Evolutionary conservation across 2,113 vertebrate genomes (phyloP).

Genomic region (Ptilorrhoa leucosticta): DNA sequence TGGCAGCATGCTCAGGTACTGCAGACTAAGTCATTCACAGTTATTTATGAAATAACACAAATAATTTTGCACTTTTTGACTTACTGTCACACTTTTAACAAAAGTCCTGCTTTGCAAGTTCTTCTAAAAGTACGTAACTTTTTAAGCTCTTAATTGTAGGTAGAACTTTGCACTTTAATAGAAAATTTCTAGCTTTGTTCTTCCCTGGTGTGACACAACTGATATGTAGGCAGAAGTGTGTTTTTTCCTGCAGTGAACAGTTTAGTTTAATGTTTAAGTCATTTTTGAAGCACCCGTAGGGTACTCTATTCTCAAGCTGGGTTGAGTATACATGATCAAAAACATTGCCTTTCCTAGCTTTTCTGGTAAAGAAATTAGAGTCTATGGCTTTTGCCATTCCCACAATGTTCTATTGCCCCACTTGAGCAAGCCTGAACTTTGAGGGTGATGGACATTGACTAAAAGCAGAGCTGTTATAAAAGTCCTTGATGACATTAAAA

Average conservation of each 20-base stretch:
- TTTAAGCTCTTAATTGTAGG: background rate
- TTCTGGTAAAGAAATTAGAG: background rate
- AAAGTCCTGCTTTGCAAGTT: background rate
- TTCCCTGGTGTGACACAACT: background rate
- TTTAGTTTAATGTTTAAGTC: background rate
- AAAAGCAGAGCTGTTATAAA: background rate
- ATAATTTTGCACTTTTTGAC: background rate
- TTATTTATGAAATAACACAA: background rate
- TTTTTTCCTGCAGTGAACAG: background rate
- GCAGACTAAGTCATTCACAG: background rate
- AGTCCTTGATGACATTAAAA: background rate
- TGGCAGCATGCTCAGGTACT: background rate
- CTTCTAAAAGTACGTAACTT: background rate
- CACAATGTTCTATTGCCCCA: background rate
- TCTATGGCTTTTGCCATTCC: background rate
- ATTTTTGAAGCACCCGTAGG: background rate
- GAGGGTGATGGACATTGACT: background rate
- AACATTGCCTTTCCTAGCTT: background rate
- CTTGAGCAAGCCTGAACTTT: background rate
- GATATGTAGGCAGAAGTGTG: fast-evolving
- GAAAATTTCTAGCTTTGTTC: background rate
- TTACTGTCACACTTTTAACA: background rate
- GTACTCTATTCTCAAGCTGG: background rate
- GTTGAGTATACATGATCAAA: background rate
- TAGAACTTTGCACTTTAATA: background rate